Evolutionary conservation across 2,888 invertebrate genomes (phyloP), one percentile per base, ranked within the genome.

Genomic region (Drosophila tanythrix): DNA sequence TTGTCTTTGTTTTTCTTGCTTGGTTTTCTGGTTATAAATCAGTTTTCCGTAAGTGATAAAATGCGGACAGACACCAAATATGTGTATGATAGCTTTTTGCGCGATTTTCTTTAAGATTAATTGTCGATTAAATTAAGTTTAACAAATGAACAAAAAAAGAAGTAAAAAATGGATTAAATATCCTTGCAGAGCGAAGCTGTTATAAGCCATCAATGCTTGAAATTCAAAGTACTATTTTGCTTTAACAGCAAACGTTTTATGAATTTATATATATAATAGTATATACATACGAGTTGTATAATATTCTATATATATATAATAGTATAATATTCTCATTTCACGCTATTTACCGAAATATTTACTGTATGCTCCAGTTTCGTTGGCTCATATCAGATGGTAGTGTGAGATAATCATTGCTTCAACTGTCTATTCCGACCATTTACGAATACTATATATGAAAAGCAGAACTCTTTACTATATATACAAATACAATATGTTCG

Each of bases 391-490:
- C 36, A 6, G 10, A 50, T 27, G 11, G 25, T 35, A n/a, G 21
- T 7, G 21, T 8, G 27, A 29, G 29, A 52, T 51, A 33, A 59
- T 33, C 43, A 52, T 35, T 33, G 53, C 33, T 25, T 13, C 46
- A 33, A 27, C 43, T 33, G 25, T 48, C 53, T 52, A 33, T 70
- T 52, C 27, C 33, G 69, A 33, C 21, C 60, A 70, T 70, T 53
- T 48, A 48, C 33, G n/a, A 33, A 27, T 40, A 36, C 5, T 60
- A 36, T 50, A 50, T 48, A n/a, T 25, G 8, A 33, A 40, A 52
- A 11, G 2, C 57, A 53, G 27, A 11, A 33, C 36, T 43, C 10
- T 46, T 27, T 36, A 18, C n/a, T 13, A 50, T 8, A 59, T 52
- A 46, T 33, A 53, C 15, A 52, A 36, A 52, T 52, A 29, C 31